These are phyloP conservation scores for Jaculus jaculus DNA, from an alignment of 2,113 vertebrate genomes.

Conservation along the genomic window DNA sequence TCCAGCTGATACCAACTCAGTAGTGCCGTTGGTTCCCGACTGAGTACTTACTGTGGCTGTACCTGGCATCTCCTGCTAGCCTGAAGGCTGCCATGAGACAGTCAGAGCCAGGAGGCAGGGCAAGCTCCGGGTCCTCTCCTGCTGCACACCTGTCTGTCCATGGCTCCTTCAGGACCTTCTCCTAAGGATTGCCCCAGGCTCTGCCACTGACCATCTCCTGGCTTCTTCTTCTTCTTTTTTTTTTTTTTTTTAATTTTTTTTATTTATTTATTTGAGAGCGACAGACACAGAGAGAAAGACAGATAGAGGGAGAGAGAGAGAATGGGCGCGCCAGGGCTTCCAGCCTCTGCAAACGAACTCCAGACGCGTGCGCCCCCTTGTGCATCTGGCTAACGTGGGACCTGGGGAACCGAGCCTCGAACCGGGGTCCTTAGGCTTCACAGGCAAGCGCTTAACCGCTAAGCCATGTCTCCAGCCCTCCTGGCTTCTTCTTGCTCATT, in stretches of 20 bases:
- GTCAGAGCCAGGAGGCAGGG: background rate
- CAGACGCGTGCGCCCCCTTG: too few species aligned
- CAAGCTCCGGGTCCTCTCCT: background rate
- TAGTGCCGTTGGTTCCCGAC: background rate
- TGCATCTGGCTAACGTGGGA: too few species aligned
- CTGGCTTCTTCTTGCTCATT: background rate
- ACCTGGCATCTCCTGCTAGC: background rate
- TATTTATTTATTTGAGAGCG: too few species aligned
- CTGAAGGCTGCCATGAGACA: background rate
- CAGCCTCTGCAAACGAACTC: too few species aligned
- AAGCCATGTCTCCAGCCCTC: too few species aligned
- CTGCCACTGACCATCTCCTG: background rate
- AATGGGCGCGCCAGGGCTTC: too few species aligned
- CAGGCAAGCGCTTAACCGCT: too few species aligned
- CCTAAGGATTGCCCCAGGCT: background rate
- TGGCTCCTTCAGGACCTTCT: background rate
- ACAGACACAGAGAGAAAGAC: too few species aligned
- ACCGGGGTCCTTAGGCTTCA: too few species aligned
- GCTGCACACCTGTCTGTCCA: background rate
- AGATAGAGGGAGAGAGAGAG: too few species aligned
- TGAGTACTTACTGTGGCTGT: background rate
- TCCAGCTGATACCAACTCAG: background rate
- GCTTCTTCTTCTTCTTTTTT: background rate
- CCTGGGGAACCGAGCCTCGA: too few species aligned
- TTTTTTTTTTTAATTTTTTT: too few species aligned